phyloP scores from a whole-genome alignment of 2,888 invertebrate genomes.

The Tinea semifulvella region DNA sequence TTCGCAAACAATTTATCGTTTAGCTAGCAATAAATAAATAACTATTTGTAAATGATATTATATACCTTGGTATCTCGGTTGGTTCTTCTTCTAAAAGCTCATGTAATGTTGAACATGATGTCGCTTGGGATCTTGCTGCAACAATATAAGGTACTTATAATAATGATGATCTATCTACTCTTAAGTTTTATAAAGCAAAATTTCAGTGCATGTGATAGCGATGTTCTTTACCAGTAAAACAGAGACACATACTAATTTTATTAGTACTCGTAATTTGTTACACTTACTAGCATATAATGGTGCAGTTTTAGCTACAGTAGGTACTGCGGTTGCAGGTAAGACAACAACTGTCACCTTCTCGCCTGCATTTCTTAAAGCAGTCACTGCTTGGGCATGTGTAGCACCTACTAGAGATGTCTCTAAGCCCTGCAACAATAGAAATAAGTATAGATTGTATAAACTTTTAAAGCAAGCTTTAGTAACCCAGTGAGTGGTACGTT shows the following conservation, averaged over 20 bases:
- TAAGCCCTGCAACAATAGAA: conserved; percentile 36
- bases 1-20: too few species aligned
- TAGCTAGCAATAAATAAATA: too few species aligned
- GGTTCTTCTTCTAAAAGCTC: conserved; percentile 58
- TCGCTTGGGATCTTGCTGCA: conserved; percentile 59
- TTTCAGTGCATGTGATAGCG: too few species aligned
- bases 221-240: too few species aligned
- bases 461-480: too few species aligned
- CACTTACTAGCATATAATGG: conserved; percentile 52
- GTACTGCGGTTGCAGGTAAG: conserved; percentile 49
- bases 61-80: conserved; percentile 62
- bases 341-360: conserved; percentile 58
- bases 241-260: neutral
- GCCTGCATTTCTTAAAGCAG: conserved; percentile 53
- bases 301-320: conserved; percentile 47
- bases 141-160: conserved; percentile 9
- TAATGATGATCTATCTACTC: too few species aligned
- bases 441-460: too few species aligned
- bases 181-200: too few species aligned
- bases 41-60: too few species aligned
- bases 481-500: too few species aligned
- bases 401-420: conserved; percentile 58
- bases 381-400: conserved; percentile 57
- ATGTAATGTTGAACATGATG: conserved; percentile 61
- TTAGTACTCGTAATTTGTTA: neutral